Conservation (phyloP, 2,888 invertebrate genomes). For the Chrysina gloriosa region DNA sequence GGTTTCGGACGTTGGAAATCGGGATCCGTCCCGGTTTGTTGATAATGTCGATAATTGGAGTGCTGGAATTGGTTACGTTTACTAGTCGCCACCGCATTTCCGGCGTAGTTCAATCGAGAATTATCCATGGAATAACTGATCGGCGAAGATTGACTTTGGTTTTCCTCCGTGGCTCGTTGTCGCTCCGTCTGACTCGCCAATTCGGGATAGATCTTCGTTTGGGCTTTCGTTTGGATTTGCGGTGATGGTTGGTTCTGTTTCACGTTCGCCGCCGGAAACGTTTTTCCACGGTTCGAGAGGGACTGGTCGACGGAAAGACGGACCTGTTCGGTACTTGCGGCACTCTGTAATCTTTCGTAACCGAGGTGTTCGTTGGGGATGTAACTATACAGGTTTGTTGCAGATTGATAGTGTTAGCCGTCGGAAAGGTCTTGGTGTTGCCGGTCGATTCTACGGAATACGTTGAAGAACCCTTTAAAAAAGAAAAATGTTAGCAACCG, state of each 20-base stretch:
- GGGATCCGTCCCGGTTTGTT: slow-evolving; percentile 68
- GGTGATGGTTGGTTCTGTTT: slow-evolving; percentile 62
- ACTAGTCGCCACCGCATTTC: slow-evolving; percentile 66
- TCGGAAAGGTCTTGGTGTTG: slow-evolving; percentile 59
- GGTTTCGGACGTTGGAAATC: slow-evolving; percentile 70
- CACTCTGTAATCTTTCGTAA: slow-evolving; percentile 73
- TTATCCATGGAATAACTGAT: slow-evolving; percentile 83
- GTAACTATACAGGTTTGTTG: slow-evolving; percentile 82
- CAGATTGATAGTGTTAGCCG: slow-evolving; percentile 67
- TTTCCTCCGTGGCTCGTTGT: slow-evolving; percentile 64
- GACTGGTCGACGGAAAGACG: slow-evolving; percentile 61
- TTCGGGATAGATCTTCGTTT: slow-evolving; percentile 83
- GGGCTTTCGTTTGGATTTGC: slow-evolving; percentile 79
- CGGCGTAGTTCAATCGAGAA: slow-evolving; percentile 72
- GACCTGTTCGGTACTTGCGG: slow-evolving; percentile 69
- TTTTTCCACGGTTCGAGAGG: slow-evolving; percentile 63
- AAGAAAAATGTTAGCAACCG: background rate
- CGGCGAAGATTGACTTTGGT: slow-evolving; percentile 75
- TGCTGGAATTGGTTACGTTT: slow-evolving; percentile 69
- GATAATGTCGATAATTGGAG: slow-evolving; percentile 69
- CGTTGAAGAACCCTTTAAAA: slow-evolving; percentile 69
- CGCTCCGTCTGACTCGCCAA: slow-evolving; percentile 63
- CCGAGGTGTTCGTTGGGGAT: slow-evolving; percentile 69
- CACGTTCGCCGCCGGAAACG: slow-evolving; percentile 56
- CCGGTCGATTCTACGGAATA: slow-evolving; percentile 45